These are phyloP conservation scores for Fistularia commersonii DNA, from an alignment of 2,797 vertebrate genomes.

Conservation along the genomic window DNA sequence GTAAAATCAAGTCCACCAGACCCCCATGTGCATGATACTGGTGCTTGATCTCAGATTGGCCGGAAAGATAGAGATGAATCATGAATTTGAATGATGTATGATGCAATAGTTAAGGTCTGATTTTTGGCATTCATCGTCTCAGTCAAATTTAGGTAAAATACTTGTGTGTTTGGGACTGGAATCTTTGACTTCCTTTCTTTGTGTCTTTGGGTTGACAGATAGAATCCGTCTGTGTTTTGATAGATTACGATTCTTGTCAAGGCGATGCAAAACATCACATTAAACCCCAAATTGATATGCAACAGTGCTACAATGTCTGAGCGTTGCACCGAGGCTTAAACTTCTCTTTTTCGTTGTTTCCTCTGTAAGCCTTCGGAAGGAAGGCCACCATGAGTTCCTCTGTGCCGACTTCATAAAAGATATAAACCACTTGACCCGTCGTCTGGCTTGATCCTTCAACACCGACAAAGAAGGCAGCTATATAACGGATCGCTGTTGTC, in stretches of 20 bases:
- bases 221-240: no score
- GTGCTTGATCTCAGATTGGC: no score
- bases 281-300: conserved; percentile 53
- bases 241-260: neutral
- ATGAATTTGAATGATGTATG: no score
- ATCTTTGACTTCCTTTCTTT: no score
- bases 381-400: conserved; percentile 51
- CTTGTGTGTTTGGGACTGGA: no score
- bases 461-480: conserved; percentile 8
- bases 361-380: conserved; percentile 62
- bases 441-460: conserved; percentile 54
- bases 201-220: no score
- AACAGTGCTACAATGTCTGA: conserved; percentile 46
- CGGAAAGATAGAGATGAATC: no score
- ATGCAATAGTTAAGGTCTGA: no score
- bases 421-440: conserved; percentile 52
- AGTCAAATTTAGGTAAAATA: no score
- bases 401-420: conserved; percentile 48
- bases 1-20: no score
- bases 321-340: conserved; percentile 24
- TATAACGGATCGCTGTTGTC: neutral
- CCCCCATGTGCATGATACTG: no score
- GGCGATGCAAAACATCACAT: conserved; percentile 15
- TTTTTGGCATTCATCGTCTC: no score
- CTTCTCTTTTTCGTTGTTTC: conserved; percentile 55